phyloP scores from a whole-genome alignment of 2,888 invertebrate genomes.

The Lasioglossum calceatum region DNA sequence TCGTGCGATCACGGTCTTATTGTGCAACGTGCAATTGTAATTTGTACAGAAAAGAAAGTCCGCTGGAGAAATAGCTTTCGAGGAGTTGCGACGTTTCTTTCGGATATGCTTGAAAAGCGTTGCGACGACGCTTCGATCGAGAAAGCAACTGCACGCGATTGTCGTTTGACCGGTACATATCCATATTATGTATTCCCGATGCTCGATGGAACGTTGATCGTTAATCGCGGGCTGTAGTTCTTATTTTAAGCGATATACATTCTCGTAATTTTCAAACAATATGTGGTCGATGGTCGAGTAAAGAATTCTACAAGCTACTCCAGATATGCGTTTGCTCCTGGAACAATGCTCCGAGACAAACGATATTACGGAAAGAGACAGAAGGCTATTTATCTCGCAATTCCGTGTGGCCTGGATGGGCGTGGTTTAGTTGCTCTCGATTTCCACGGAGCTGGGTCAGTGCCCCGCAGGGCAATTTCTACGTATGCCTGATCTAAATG shows the following conservation, averaged over 20 bases:
- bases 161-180: neutral
- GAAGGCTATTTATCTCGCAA: neutral
- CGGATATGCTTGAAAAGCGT: neutral
- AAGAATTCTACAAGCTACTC: neutral
- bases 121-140: slow-evolving; percentile 3
- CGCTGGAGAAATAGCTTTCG: neutral
- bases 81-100: neutral
- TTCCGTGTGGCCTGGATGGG: neutral
- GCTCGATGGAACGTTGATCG: neutral
- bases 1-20: neutral
- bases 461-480: slow-evolving; percentile 1
- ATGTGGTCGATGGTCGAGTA: neutral
- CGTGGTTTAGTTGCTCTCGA: slow-evolving; percentile 2
- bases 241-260: neutral
- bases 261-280: neutral
- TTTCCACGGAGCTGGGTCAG: slow-evolving; percentile 33
- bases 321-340: neutral
- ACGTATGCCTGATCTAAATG: neutral
- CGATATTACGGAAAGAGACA: neutral
- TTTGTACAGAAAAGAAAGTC: slow-evolving; percentile 15
- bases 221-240: neutral
- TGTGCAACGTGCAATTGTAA: neutral
- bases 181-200: neutral
- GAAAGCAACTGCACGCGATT: neutral
- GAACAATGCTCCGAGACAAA: slow-evolving; percentile 1